phyloP scores from a whole-genome alignment of 2,888 invertebrate species.

The Pimpla rufipes region DNA sequence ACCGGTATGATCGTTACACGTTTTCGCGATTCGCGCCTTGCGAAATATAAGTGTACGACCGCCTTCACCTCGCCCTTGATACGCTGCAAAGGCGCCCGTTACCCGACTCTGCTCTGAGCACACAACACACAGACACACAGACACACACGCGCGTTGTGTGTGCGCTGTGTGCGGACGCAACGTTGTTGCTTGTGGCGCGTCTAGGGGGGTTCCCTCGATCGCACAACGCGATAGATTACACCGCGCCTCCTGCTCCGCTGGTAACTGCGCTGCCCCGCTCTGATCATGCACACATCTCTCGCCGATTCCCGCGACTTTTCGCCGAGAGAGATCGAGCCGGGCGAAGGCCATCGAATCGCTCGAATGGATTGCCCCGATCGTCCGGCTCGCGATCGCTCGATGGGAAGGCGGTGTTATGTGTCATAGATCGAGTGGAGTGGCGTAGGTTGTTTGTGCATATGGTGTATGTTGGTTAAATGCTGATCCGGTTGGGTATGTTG shows the following conservation, averaged over 20 bases:
- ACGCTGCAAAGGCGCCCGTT: constrained; percentile 50
- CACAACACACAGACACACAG: constrained; percentile 4
- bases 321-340: constrained; percentile 58
- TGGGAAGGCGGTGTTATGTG: constrained; percentile 31
- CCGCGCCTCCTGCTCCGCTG: constrained; percentile 64
- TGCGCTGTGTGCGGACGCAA: not conserved
- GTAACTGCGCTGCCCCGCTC: constrained; percentile 27
- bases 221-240: constrained; percentile 71
- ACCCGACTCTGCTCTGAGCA: constrained; percentile 5
- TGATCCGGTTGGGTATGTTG: no score
- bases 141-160: not conserved
- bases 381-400: constrained; percentile 62
- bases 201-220: constrained; percentile 76
- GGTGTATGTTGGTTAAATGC: not conserved
- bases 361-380: constrained; percentile 61
- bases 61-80: constrained; percentile 63
- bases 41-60: constrained; percentile 53
- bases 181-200: constrained; percentile 1
- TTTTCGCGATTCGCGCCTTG: constrained; percentile 57
- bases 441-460: no score
- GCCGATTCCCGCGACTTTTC: constrained; percentile 68
- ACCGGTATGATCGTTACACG: constrained; percentile 47
- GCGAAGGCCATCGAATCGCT: constrained; percentile 57
- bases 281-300: constrained; percentile 56
- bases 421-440: no score